Evolutionary conservation across 2,888 invertebrate species (phyloP).

Genomic region (Leptopilina drosophilae): DNA sequence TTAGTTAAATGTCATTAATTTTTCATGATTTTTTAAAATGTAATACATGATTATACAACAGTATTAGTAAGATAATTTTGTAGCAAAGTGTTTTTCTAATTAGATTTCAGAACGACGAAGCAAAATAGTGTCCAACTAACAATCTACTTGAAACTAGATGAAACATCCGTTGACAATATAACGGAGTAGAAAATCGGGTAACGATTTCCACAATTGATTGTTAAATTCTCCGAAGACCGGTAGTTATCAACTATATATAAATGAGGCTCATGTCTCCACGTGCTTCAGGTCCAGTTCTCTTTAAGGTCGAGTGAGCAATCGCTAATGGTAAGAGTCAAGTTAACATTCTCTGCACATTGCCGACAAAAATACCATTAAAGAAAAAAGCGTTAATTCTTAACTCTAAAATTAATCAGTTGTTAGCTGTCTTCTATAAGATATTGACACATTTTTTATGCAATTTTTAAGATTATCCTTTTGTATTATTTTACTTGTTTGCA

Average conservation of each 20-base stretch:
- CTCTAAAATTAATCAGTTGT: constrained; percentile 23
- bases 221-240: constrained; percentile 19
- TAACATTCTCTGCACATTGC: constrained; percentile 5
- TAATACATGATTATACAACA: no score
- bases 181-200: background rate
- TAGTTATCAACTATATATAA: constrained; percentile 29
- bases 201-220: constrained; percentile 15
- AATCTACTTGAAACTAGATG: no score
- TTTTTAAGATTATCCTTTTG: no score
- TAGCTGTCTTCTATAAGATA: background rate
- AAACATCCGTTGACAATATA: constrained; percentile 3
- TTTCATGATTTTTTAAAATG: no score
- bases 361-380: background rate
- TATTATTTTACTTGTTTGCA: no score
- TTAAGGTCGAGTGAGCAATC: constrained; percentile 31
- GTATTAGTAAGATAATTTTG: no score
- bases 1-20: no score
- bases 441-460: no score
- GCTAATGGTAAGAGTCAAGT: background rate
- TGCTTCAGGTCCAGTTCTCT: constrained; percentile 27
- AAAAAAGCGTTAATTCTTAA: constrained; percentile 22
- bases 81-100: no score
- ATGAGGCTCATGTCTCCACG: constrained; percentile 27
- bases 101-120: no score
- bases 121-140: no score